Evolutionary conservation across 2,797 vertebrate species (phyloP).

Genomic region (Manis pentadactyla): DNA sequence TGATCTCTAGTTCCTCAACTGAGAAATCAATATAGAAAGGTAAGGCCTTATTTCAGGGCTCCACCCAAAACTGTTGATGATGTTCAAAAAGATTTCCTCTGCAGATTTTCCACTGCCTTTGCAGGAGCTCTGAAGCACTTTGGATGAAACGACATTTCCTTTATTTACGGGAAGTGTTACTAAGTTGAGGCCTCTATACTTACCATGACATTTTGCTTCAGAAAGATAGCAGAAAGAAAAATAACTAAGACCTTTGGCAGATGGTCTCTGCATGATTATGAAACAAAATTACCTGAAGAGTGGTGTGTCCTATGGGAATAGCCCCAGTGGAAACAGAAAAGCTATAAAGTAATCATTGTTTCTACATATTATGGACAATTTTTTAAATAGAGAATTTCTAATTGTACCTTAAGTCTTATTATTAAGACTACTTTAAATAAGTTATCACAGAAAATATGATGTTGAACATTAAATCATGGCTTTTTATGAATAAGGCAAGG

Average conservation of each 20-base stretch:
- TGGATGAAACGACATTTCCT: constrained; percentile 83
- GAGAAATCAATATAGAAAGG: constrained; percentile 73
- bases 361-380: background rate
- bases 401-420: background rate
- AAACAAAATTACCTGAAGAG: constrained; percentile 13
- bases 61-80: constrained; percentile 80
- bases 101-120: constrained; percentile 82
- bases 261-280: constrained; percentile 7
- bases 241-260: constrained; percentile 54
- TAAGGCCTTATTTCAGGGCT: constrained; percentile 58
- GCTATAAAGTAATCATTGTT: background rate
- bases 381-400: background rate
- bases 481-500: background rate
- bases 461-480: constrained; percentile 4
- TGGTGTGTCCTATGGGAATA: background rate
- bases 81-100: constrained; percentile 83
- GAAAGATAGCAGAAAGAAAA: constrained; percentile 68
- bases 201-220: constrained; percentile 74
- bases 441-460: background rate
- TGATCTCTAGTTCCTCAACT: constrained; percentile 70
- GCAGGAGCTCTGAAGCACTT: constrained; percentile 74
- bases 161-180: constrained; percentile 83
- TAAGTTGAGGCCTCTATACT: constrained; percentile 78
- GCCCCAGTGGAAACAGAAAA: background rate
- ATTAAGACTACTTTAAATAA: background rate